A percentile compares a stretch with the other conserved stretches of the same genome.
phyloP scores from a whole-genome alignment of 1,140 invertebrate species.

The Cecropterus lyciades region DNA sequence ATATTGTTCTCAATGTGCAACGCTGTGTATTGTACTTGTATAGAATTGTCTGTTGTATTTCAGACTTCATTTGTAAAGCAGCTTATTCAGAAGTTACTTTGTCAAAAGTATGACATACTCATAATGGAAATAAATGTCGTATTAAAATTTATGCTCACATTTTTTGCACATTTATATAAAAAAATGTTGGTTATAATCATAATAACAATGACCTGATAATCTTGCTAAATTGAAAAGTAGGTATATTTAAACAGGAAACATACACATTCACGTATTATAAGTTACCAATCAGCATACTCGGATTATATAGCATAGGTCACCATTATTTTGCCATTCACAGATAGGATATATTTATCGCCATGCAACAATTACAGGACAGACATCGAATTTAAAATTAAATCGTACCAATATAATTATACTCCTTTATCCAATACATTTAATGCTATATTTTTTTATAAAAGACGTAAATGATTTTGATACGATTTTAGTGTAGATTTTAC shows the following conservation, averaged over 20 bases:
- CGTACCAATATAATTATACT: slow-evolving; percentile 9
- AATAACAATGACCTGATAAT: background rate
- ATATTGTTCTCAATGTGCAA: background rate
- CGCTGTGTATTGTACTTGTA: background rate
- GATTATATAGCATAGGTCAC: background rate
- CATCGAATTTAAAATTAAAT: slow-evolving; percentile 15
- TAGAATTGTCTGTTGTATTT: slow-evolving; percentile 5
- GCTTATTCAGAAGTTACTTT: slow-evolving; percentile 1
- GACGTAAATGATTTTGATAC: slow-evolving; percentile 12
- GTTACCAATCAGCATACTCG: background rate
- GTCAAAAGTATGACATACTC: background rate
- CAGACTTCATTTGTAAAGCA: slow-evolving; percentile 8
- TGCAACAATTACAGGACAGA: slow-evolving; percentile 21
- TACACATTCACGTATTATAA: background rate
- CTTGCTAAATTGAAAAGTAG: background rate
- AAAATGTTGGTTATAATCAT: background rate
- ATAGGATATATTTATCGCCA: slow-evolving; percentile 7
- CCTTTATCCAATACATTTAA: background rate
- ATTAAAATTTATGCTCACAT: no score
- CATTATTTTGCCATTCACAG: background rate
- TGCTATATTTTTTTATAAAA: no score
- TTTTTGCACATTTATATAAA: no score
- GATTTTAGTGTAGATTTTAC: slow-evolving; percentile 9
- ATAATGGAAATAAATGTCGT: background rate
- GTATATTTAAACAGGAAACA: background rate